Base-by-base conservation (phyloP, 2,888 invertebrate species). In the Lepas anatifera region DNA sequence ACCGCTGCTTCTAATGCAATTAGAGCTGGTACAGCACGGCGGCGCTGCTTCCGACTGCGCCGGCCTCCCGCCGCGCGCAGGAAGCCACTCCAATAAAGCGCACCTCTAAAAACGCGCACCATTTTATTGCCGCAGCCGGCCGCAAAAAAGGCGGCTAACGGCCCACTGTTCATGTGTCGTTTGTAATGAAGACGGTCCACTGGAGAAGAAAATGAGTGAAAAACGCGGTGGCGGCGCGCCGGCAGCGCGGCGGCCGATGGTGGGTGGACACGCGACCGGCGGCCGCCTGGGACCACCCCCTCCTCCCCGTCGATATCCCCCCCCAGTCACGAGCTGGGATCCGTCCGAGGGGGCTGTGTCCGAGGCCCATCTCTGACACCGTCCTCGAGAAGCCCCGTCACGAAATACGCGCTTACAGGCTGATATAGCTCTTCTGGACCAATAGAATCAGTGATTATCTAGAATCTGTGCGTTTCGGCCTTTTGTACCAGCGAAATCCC, bases 81-180 rank as follows among this genome's bases (percentile, higher is more conserved):
- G 52, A 27, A 29, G 52, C 52, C 52, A 27, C 27, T 29, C 11
- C 52, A 29, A 52, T 29, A 52, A 29, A 52, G 52, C 29, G 11
- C 27, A 29, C 52, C 27, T 3, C 11, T 10, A 52, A 52, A 52
- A 52, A 29, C 11, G 2, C n/a, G n/a, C 13, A 29, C 13, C 11
- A 29, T 29, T 52, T 52, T 52, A 52, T 29, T 27, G 52, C 52
- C 27, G n/a, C n/a, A 3, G 3, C 52, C 13, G 13, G 8, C 22
- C 16, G 13, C 7, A 52, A 52, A 27, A 48, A 48, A 52, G 27
- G 11, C n/a, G n/a, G n/a, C 11, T 29, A 52, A 52, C 29, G 52
- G 29, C 52, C 52, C 13, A 52, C 16, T 52, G 52, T 52, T 52
- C 52, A 52, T 52, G 52, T 52, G 52, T 52, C 52, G 52, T 52